Percentiles rank a stretch among this genome's conserved stretches.
Conservation (phyloP, 1,140 invertebrate genomes). For the Meloidogyne hapla region DNA sequence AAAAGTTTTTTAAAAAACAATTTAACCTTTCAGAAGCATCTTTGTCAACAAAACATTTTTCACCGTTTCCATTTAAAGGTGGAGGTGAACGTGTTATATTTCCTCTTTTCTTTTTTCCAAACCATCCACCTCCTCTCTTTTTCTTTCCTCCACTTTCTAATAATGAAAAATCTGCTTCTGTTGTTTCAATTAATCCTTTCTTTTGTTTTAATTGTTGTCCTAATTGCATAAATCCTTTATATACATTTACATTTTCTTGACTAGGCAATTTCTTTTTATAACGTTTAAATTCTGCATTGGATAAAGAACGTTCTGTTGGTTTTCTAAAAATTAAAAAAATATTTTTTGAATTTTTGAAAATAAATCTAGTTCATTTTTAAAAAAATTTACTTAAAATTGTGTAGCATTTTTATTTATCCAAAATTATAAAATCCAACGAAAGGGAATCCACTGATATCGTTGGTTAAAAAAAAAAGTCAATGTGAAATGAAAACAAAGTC, state of each 20-base stretch:
- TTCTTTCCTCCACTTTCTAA: constrained; percentile 12
- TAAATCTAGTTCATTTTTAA: too few species aligned
- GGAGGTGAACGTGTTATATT: constrained; percentile 17
- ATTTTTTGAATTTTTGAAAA: neutral
- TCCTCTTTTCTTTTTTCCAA: neutral
- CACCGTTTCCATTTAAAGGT: neutral
- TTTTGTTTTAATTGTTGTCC: constrained; percentile 11
- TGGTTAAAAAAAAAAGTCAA: too few species aligned
- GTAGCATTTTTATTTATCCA: too few species aligned
- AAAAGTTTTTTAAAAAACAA: neutral
- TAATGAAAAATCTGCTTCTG: constrained; percentile 27
- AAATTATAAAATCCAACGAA: too few species aligned
- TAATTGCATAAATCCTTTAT: constrained; percentile 33
- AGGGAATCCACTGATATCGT: too few species aligned
- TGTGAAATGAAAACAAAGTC: too few species aligned
- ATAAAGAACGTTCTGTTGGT: constrained; percentile 29
- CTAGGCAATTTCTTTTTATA: constrained; percentile 24
- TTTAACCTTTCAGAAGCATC: constrained; percentile 25
- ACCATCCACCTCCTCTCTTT: neutral
- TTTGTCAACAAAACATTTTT: constrained; percentile 21
- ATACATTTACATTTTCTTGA: constrained; percentile 28
- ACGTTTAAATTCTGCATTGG: constrained; percentile 36
- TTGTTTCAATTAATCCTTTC: constrained; percentile 4
- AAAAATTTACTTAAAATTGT: too few species aligned
- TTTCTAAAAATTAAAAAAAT: constrained; percentile 31